phyloP scores from a whole-genome alignment of 2,888 invertebrate species.

The Tipula lateralis region DNA sequence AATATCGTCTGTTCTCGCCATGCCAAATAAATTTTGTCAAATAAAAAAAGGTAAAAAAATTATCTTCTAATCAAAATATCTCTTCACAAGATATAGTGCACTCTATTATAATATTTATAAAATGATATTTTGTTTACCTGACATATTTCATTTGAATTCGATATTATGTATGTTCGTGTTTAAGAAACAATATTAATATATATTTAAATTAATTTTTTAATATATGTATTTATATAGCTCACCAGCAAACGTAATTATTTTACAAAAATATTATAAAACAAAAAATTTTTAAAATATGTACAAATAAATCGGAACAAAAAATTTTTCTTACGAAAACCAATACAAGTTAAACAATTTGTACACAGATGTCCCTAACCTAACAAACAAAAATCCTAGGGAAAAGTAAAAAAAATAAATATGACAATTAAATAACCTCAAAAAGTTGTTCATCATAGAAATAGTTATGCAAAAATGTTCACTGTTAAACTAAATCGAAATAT shows the following conservation, averaged over 20 bases:
- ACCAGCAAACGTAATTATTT: slow-evolving; percentile 4
- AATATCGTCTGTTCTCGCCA: slow-evolving; percentile 28
- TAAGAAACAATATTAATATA: background rate
- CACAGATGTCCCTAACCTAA: background rate
- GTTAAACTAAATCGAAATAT: background rate
- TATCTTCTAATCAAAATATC: slow-evolving; percentile 4
- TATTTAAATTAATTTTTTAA: background rate
- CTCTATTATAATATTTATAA: background rate
- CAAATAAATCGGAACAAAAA: slow-evolving; percentile 7
- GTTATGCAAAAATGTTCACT: background rate
- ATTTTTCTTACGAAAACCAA: background rate
- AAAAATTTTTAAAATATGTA: slow-evolving; percentile 12
- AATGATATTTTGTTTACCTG: background rate
- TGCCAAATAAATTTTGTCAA: slow-evolving; percentile 28
- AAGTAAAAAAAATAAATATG: background rate
- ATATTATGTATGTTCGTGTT: background rate
- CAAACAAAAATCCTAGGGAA: background rate
- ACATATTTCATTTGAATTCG: background rate
- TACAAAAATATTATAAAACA: slow-evolving; percentile 24
- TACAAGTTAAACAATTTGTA: background rate
- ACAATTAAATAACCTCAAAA: background rate
- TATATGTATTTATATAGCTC: background rate
- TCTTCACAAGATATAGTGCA: background rate
- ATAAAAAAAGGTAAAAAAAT: background rate
- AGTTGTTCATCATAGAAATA: background rate